Conservation (phyloP, 2,113 vertebrate species). For the Aldabrachelys gigantea region DNA sequence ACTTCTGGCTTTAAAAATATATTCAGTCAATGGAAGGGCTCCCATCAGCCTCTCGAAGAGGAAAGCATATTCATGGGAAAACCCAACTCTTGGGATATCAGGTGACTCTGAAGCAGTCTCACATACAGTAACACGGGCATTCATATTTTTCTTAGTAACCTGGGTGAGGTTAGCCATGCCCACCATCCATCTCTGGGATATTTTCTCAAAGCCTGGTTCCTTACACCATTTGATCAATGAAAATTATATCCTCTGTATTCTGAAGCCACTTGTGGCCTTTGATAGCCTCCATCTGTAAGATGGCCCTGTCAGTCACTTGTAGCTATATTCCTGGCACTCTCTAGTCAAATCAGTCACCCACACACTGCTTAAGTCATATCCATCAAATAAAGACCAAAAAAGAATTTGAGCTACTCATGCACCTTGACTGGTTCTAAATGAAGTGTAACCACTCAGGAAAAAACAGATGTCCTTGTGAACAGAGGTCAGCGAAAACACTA, state of each 20-base stretch:
- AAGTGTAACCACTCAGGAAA: neutral
- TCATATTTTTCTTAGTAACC: accelerated
- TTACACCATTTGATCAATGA: accelerated
- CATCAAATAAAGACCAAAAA: accelerated
- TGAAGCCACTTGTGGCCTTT: neutral
- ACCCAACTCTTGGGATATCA: neutral
- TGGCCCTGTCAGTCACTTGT: accelerated
- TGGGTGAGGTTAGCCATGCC: accelerated
- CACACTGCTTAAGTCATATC: neutral
- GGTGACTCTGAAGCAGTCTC: accelerated
- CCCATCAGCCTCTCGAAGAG: neutral
- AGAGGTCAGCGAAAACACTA: neutral
- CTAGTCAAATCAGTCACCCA: neutral
- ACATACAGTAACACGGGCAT: too few relatives aligned
- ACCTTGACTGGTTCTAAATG: neutral
- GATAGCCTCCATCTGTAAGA: neutral
- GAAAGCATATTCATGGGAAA: neutral
- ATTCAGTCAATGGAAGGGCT: neutral
- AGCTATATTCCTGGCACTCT: accelerated
- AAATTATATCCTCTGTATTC: neutral
- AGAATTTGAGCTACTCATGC: accelerated
- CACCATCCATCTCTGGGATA: accelerated
- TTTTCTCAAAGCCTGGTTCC: neutral
- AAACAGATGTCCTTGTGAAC: neutral
- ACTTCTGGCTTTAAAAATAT: neutral